A percentile compares a stretch with the other conserved stretches of the same genome.
Conservation (phyloP, 1,140 invertebrate genomes). For the Aphaenogaster ashmeadi region DNA sequence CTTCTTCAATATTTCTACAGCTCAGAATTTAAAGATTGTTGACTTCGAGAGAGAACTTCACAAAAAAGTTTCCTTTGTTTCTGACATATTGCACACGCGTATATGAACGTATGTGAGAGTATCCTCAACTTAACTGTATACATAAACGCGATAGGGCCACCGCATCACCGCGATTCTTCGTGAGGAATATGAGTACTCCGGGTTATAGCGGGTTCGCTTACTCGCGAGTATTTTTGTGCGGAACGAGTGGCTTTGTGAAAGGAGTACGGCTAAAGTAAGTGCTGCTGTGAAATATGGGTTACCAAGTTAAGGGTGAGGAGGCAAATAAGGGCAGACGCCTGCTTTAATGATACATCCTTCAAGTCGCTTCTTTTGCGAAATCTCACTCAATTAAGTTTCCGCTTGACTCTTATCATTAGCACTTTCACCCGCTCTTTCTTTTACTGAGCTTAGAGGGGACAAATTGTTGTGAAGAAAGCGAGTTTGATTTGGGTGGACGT, state of each 20-base stretch:
- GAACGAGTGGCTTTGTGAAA: conserved; percentile 84
- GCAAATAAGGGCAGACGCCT: conserved; percentile 56
- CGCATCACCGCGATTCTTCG: not conserved
- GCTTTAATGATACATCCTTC: conserved; percentile 83
- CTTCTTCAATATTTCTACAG: not conserved
- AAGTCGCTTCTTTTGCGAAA: conserved; percentile 75
- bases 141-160: not conserved
- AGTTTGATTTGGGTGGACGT: conserved; percentile 41
- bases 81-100: not conserved
- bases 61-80: not conserved
- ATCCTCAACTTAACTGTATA: not conserved
- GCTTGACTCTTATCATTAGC: conserved; percentile 22
- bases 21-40: not conserved
- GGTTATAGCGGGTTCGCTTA: conserved; percentile 68
- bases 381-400: conserved; percentile 78
- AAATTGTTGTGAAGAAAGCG: conserved; percentile 46
- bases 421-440: not conserved
- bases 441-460: conserved; percentile 30
- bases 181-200: conserved; percentile 67
- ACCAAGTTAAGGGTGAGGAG: conserved; percentile 82
- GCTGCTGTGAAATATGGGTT: conserved; percentile 86
- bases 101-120: not conserved
- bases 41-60: not conserved
- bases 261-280: conserved; percentile 85
- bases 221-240: conserved; percentile 80